A percentile compares a stretch with the other conserved stretches of the same genome.
Conservation (phyloP, 2,113 vertebrate species). For the Corythornis cristatus region DNA sequence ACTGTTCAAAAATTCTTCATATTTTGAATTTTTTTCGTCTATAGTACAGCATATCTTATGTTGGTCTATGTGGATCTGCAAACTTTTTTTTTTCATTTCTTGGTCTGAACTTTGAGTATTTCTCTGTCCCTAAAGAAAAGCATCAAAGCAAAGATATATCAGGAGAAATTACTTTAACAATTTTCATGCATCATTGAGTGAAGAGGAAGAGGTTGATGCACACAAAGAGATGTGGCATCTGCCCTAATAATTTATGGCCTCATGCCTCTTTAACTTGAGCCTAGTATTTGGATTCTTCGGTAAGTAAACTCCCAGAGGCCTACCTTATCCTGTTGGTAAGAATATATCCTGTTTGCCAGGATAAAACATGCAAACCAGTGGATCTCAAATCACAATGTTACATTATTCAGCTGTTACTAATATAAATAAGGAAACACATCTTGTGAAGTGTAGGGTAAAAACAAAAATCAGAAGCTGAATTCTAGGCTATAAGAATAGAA, state of each 20-base stretch:
- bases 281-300: slow-evolving; percentile 20
- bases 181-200: neutral
- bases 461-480: neutral
- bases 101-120: slow-evolving; percentile 25
- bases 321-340: neutral
- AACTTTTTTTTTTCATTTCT: neutral
- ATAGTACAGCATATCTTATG: neutral
- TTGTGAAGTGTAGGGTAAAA: neutral
- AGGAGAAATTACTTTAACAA: slow-evolving; percentile 32
- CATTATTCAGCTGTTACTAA: neutral
- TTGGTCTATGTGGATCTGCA: neutral
- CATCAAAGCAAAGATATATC: slow-evolving; percentile 27
- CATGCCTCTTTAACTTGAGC: slow-evolving; percentile 6
- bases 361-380: neutral
- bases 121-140: slow-evolving; percentile 34
- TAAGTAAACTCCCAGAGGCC: slow-evolving; percentile 31
- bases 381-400: neutral
- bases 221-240: slow-evolving; percentile 27
- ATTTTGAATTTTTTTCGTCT: neutral
- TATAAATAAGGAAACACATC: neutral
- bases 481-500: neutral
- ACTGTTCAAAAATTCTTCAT: neutral
- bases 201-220: slow-evolving; percentile 22
- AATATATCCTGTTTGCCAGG: neutral
- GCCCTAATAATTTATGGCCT: neutral